Evolutionary conservation across 2,113 vertebrate species (phyloP).

Genomic region (Fulica atra): DNA sequence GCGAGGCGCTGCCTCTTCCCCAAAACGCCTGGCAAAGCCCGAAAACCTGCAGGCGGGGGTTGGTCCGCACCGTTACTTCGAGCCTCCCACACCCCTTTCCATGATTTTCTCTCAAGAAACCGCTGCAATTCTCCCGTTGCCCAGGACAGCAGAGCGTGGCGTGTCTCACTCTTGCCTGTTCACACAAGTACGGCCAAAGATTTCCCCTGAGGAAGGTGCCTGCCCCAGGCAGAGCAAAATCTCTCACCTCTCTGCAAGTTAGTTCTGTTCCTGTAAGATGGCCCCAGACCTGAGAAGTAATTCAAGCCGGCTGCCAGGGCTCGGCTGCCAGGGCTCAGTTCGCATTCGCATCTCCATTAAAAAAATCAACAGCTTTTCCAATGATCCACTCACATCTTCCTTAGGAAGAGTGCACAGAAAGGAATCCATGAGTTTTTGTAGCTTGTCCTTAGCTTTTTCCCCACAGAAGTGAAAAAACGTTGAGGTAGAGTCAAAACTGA

Average conservation of each 20-base stretch:
- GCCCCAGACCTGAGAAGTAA: background rate
- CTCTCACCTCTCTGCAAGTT: fast-evolving
- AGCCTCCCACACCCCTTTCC: fast-evolving
- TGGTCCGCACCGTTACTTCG: fast-evolving
- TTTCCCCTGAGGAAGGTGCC: background rate
- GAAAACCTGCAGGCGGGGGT: no score
- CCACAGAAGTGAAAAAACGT: background rate
- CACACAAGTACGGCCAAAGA: no score
- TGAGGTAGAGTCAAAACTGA: background rate
- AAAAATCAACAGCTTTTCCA: background rate
- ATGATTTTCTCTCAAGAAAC: background rate
- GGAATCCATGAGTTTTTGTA: background rate
- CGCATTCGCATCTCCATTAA: fast-evolving
- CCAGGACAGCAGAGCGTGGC: background rate
- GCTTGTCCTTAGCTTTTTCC: background rate
- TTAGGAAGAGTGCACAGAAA: background rate
- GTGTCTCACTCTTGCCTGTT: background rate
- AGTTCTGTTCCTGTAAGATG: no score
- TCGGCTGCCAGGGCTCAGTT: background rate
- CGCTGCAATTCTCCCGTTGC: background rate
- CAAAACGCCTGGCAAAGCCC: background rate
- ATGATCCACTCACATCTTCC: background rate
- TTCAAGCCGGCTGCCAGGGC: background rate
- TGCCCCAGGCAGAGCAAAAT: background rate
- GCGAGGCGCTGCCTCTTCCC: fast-evolving